phyloP scores from a whole-genome alignment of 2,888 invertebrate genomes.

The Parnassius smintheus region DNA sequence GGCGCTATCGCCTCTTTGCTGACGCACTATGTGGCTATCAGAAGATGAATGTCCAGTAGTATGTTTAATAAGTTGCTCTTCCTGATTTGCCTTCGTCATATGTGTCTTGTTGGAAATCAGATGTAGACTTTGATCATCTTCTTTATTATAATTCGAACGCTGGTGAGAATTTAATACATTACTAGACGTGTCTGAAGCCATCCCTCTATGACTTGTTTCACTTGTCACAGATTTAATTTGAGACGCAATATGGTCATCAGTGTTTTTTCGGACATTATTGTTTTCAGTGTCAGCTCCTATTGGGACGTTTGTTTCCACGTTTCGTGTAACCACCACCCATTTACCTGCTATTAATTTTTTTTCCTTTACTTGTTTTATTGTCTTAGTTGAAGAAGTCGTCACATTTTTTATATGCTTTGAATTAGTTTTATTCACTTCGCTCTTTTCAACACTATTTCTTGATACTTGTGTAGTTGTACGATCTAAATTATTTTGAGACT shows the following conservation, averaged over 20 bases:
- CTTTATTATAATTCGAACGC: slow-evolving; percentile 22
- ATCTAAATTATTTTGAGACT: slow-evolving; percentile 70
- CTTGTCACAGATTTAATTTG: slow-evolving; percentile 22
- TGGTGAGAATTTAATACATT: slow-evolving; percentile 26
- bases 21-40: slow-evolving; percentile 28
- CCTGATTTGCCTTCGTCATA: slow-evolving; percentile 30
- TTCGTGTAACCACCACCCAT: slow-evolving; percentile 77
- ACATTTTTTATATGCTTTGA: slow-evolving; percentile 52
- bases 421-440: slow-evolving; percentile 51
- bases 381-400: slow-evolving; percentile 74
- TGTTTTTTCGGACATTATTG: slow-evolving; percentile 28
- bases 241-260: slow-evolving; percentile 34
- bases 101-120: slow-evolving; percentile 34
- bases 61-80: slow-evolving; percentile 29
- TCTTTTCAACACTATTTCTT: slow-evolving; percentile 48
- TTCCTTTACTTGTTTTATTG: slow-evolving; percentile 78
- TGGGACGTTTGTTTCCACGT: slow-evolving; percentile 84
- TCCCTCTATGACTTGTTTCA: slow-evolving; percentile 24
- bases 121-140: slow-evolving; percentile 25
- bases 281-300: slow-evolving; percentile 40
- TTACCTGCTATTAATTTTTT: slow-evolving; percentile 77
- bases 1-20: slow-evolving; percentile 40
- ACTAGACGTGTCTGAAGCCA: slow-evolving; percentile 20
- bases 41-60: slow-evolving; percentile 30
- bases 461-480: slow-evolving; percentile 53